phyloP scores from a whole-genome alignment of 2,888 invertebrate genomes.

The Nephrotoma appendiculata region DNA sequence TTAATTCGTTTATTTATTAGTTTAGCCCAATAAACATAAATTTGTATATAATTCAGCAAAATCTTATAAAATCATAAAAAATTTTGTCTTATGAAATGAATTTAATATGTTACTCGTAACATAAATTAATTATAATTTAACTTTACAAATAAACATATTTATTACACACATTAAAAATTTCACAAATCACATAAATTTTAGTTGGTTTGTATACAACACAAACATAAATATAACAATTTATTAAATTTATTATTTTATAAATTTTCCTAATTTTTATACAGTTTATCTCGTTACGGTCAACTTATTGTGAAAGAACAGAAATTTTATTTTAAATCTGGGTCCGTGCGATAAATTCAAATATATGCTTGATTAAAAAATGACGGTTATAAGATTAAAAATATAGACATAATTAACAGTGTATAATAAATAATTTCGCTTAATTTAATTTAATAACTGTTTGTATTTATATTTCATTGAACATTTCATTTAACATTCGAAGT shows the following conservation, averaged over 20 bases:
- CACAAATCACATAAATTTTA: neutral
- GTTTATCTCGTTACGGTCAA: neutral
- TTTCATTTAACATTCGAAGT: too few relatives aligned
- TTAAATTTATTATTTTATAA: neutral
- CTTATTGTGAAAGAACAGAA: neutral
- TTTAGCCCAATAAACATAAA: too few relatives aligned
- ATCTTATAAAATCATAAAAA: neutral
- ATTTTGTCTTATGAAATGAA: neutral
- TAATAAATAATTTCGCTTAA: too few relatives aligned
- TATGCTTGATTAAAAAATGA: too few relatives aligned
- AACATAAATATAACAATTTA: neutral
- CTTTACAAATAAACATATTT: neutral
- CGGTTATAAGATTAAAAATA: too few relatives aligned
- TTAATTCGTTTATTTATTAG: too few relatives aligned
- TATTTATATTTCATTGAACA: too few relatives aligned
- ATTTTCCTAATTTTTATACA: neutral
- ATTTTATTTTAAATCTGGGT: too few relatives aligned
- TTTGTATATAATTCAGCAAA: neutral
- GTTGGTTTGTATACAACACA: neutral
- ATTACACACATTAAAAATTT: neutral
- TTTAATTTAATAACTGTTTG: too few relatives aligned
- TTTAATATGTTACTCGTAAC: neutral
- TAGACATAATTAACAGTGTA: too few relatives aligned
- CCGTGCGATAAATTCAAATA: too few relatives aligned
- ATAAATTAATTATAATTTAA: neutral